Conservation (phyloP, 2,113 vertebrate species). For the Anhinga anhinga region DNA sequence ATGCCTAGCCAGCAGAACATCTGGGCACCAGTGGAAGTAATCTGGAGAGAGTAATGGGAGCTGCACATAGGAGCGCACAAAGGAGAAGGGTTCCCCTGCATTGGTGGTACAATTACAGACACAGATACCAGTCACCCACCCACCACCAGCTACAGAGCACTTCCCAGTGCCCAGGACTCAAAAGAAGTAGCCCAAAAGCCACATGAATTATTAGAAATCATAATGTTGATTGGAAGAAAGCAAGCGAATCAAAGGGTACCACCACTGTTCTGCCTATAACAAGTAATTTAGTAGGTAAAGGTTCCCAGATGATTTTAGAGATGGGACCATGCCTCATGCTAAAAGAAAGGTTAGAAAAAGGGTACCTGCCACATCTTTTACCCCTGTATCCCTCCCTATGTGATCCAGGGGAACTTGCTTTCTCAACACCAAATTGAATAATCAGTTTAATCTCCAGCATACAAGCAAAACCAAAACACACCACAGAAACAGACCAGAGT, state of each 20-base stretch:
- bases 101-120: background rate
- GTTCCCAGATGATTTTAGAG: background rate
- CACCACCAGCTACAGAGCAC: background rate
- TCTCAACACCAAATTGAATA: background rate
- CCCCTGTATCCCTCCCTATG: background rate
- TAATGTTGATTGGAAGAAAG: background rate
- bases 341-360: background rate
- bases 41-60: background rate
- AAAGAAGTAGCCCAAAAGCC: background rate
- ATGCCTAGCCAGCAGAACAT: background rate
- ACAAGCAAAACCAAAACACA: background rate
- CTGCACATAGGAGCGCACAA: background rate
- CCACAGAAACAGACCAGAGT: background rate
- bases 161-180: background rate
- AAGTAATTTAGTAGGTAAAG: background rate
- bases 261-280: background rate
- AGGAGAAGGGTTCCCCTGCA: background rate
- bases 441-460: background rate
- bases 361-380: background rate
- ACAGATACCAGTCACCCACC: background rate
- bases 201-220: background rate
- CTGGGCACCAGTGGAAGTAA: background rate
- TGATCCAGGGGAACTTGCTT: background rate
- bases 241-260: background rate
- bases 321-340: background rate